Evolutionary conservation across 2,113 vertebrate species (phyloP).

Genomic region (Isurus oxyrinchus): DNA sequence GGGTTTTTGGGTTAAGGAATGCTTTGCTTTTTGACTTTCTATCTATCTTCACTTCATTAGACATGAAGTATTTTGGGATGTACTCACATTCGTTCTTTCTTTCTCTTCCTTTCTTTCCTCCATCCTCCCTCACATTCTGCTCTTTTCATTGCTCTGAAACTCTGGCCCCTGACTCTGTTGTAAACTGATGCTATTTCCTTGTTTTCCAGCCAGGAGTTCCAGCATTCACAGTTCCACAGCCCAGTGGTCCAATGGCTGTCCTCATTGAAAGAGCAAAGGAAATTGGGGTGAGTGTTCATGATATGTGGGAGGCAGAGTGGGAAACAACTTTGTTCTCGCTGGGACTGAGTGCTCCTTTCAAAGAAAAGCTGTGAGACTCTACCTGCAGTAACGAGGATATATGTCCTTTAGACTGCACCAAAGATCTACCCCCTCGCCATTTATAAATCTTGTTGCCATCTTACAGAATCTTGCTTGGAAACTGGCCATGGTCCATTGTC

Average conservation of each 20-base stretch:
- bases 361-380: too few species aligned
- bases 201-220: conserved; percentile 67
- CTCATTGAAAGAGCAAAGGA: conserved; percentile 69
- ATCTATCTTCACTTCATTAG: background rate
- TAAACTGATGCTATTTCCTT: background rate
- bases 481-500: background rate
- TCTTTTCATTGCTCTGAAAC: background rate
- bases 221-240: conserved; percentile 76
- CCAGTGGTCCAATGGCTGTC: conserved; percentile 63
- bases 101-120: too few species aligned
- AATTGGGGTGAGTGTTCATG: conserved; percentile 56
- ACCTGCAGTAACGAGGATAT: background rate
- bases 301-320: background rate
- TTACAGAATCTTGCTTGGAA: background rate
- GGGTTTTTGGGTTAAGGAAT: background rate
- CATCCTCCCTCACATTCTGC: background rate
- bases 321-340: background rate
- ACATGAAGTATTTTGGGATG: background rate
- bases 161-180: too few species aligned
- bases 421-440: background rate
- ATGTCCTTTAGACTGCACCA: background rate
- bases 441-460: background rate
- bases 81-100: background rate
- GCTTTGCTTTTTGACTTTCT: background rate
- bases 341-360: background rate